Evolutionary conservation across 2,888 invertebrate genomes (phyloP).

Genomic region (Plemyria rubiginata): DNA sequence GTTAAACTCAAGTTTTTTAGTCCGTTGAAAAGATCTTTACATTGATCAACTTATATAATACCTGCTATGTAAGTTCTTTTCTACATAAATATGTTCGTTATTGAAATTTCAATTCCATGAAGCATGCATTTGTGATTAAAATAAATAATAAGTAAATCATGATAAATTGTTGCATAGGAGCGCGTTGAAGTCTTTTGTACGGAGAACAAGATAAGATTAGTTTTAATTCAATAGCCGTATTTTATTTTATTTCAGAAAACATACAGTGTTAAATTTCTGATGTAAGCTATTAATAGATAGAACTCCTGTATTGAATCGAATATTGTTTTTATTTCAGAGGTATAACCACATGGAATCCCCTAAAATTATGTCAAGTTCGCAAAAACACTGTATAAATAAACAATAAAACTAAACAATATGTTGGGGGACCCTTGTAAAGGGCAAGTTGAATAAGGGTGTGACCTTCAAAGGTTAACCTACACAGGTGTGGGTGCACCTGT

Average conservation of each 20-base stretch:
- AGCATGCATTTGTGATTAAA: too few relatives aligned
- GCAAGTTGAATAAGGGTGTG: constrained; percentile 28
- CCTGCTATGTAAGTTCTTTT: too few relatives aligned
- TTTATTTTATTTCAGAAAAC: too few relatives aligned
- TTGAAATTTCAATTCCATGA: too few relatives aligned
- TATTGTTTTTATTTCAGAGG: background rate
- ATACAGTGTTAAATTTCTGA: too few relatives aligned
- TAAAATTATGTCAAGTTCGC: constrained; percentile 8
- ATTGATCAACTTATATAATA: too few relatives aligned
- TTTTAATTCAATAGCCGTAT: too few relatives aligned
- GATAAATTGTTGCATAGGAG: background rate
- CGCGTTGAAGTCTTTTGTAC: constrained; percentile 81
- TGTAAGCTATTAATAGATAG: too few relatives aligned
- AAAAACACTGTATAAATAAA: constrained; percentile 5
- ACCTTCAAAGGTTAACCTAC: constrained; percentile 33
- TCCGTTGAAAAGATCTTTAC: too few relatives aligned
- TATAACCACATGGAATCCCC: background rate
- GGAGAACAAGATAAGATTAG: background rate
- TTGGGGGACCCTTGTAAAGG: constrained; percentile 21
- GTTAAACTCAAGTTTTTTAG: too few relatives aligned
- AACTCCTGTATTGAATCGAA: too few relatives aligned
- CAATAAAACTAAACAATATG: constrained; percentile 6
- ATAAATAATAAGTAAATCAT: background rate
- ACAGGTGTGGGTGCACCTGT: constrained; percentile 35
- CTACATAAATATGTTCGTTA: too few relatives aligned